Evolutionary conservation across 2,113 vertebrate species (phyloP), one percentile per base, ranked within the genome.

Genomic region (Carassius gibelio): DNA sequence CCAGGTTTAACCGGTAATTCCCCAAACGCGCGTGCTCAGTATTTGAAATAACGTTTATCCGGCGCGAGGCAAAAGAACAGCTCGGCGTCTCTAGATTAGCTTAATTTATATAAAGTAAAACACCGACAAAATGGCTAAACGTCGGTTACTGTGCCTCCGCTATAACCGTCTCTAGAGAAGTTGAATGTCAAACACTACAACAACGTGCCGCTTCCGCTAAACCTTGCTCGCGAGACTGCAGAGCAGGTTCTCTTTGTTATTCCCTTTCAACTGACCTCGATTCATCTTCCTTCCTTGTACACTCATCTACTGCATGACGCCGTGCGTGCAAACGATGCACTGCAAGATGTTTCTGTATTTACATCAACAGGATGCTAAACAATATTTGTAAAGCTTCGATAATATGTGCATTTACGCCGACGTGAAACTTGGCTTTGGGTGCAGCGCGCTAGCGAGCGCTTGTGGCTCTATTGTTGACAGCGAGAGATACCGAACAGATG

Each of bases 241-340:
- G 76, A 77, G 79, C 85, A 26, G 77, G 45, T 77, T 55, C 85
- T 86, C 85, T 88, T 89, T 89, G 89, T 89, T 89, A 77, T 83
- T 45, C 62, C 45, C 80, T 48, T 55, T 68, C 21, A 14, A 45
- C 80, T 77, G 78, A 86, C 84, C 84, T 88, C 76, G 62, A 61
- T 86, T 84, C 48, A 55, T 76, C 76, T 81, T 86, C 59, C 79
- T 84, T 34, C 59, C 79, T 84, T 34, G 61, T 86, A 78, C 82
- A 23, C 30, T 55, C 57, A 30, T 59, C 85, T 11, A 3, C 45
- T 57, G 79, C 30, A 82, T 75, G 85, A 64, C 79, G 79, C 14
- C 15, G 38, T 4, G 57, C 45, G 69, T 36, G 57, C 30, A 85
- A 61, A 75, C 69, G 75, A 64, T 30, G 83, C 45, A 45, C 3